Evolutionary conservation across 2,113 vertebrate genomes (phyloP), one percentile per base, ranked within the genome.

Genomic region (Orientallactaga bullata): DNA sequence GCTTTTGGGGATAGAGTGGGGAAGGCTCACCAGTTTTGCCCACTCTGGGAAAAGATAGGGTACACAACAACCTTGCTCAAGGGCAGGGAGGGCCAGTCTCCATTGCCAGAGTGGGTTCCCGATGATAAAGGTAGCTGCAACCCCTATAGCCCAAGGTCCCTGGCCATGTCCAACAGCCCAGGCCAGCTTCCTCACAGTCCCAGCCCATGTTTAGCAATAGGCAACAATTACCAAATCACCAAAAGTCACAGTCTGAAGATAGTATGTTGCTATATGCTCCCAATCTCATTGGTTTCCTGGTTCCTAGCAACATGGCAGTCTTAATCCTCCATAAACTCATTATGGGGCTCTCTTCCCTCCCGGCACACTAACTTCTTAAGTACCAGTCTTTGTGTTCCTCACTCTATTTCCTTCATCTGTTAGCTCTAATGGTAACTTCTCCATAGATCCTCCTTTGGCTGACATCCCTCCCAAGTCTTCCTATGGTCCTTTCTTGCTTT

Each of bases 141-240:
- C n/a, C n/a, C n/a, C n/a, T n/a, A n/a, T n/a, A n/a, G n/a, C n/a
- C n/a, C n/a, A n/a, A n/a, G n/a, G n/a, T n/a, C n/a, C n/a, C n/a
- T n/a, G n/a, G n/a, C n/a, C n/a, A n/a, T n/a, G n/a, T n/a, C n/a
- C n/a, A n/a, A n/a, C n/a, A n/a, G n/a, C n/a, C n/a, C n/a, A n/a
- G n/a, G n/a, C n/a, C n/a, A n/a, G n/a, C n/a, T n/a, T n/a, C n/a
- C n/a, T n/a, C n/a, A n/a, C n/a, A n/a, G n/a, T n/a, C n/a, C n/a
- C n/a, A n/a, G n/a, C n/a, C n/a, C n/a, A n/a, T n/a, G n/a, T n/a
- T n/a, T n/a, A n/a, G n/a, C n/a, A n/a, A n/a, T n/a, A n/a, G n/a
- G n/a, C n/a, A n/a, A n/a, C n/a, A n/a, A 94, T 97, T 97, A 97
- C 92, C 95, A 94, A 96, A 97, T 96, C 97, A 92, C 69, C 92